Conservation (phyloP, 2,797 vertebrate genomes). For the Decapterus maruadsi region DNA sequence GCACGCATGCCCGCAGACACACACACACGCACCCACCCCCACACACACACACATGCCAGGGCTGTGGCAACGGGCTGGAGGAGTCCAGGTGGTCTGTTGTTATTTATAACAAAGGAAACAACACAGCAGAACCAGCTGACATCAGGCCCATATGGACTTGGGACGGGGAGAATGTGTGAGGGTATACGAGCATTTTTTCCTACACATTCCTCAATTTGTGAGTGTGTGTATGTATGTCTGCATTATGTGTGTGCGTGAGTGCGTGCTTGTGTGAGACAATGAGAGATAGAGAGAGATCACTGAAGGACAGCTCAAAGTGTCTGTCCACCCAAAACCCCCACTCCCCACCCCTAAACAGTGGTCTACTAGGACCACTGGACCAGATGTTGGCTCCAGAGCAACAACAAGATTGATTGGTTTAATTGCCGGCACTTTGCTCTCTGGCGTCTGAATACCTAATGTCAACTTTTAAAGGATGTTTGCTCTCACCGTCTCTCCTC, state of each 20-base stretch:
- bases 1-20: background rate
- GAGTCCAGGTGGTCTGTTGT: conserved; percentile 91
- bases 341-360: conserved; percentile 77
- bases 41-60: conserved; percentile 31
- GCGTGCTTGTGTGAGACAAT: background rate
- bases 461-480: conserved; percentile 96
- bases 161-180: conserved; percentile 38
- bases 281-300: conserved; percentile 79
- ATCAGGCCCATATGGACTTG: conserved; percentile 89
- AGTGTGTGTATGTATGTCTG: conserved; percentile 20
- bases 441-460: conserved; percentile 96
- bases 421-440: conserved; percentile 95
- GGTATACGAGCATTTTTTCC: conserved; percentile 30
- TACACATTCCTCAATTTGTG: conserved; percentile 39
- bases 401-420: conserved; percentile 98
- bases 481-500: conserved; percentile 65
- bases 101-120: conserved; percentile 99
- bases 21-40: conserved; percentile 37
- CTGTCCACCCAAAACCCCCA: conserved; percentile 57
- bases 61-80: conserved; percentile 68
- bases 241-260: background rate
- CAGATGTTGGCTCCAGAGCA: conserved; percentile 96
- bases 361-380: conserved; percentile 94
- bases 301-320: conserved; percentile 97
- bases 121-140: conserved; percentile 92